Percentiles rank a stretch among this genome's conserved stretches.
Conservation (phyloP, 1,140 invertebrate species). For the Panagrolaimus sp. region DNA sequence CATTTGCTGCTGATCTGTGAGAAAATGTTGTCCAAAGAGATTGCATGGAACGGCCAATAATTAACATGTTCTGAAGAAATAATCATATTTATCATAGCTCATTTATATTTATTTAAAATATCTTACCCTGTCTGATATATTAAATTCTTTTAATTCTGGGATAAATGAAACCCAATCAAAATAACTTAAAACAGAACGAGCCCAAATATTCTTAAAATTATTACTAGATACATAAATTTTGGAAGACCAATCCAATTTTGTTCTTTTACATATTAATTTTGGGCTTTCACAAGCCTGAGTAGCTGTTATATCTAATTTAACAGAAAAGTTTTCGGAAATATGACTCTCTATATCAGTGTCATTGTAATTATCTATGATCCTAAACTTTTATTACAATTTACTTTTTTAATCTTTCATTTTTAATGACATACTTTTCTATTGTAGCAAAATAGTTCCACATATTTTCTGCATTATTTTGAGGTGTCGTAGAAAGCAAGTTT, state of each 20-base stretch:
- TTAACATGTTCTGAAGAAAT: neutral
- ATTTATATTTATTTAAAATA: neutral
- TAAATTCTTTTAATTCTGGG: slow-evolving; percentile 9
- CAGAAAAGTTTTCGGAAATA: neutral
- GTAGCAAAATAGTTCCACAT: slow-evolving; percentile 11
- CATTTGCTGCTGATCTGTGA: neutral
- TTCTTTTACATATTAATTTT: too few relatives aligned
- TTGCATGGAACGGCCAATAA: slow-evolving; percentile 7
- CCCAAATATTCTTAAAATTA: slow-evolving; percentile 1
- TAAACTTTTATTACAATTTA: neutral
- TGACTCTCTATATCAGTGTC: neutral
- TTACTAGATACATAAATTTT: too few relatives aligned
- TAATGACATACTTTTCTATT: slow-evolving; percentile 8
- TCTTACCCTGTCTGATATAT: neutral
- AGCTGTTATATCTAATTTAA: neutral
- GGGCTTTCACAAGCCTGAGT: too few relatives aligned
- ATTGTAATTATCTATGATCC: slow-evolving; percentile 11
- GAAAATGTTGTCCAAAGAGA: slow-evolving; percentile 1
- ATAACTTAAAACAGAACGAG: neutral
- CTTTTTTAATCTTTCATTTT: too few relatives aligned
- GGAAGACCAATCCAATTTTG: too few relatives aligned
- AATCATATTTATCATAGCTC: too few relatives aligned
- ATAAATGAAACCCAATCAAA: slow-evolving; percentile 18
- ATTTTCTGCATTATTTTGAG: neutral
- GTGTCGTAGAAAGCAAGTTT: neutral